Evolutionary conservation across 1,140 invertebrate species (phyloP).

Genomic region (Tenebrio molitor): DNA sequence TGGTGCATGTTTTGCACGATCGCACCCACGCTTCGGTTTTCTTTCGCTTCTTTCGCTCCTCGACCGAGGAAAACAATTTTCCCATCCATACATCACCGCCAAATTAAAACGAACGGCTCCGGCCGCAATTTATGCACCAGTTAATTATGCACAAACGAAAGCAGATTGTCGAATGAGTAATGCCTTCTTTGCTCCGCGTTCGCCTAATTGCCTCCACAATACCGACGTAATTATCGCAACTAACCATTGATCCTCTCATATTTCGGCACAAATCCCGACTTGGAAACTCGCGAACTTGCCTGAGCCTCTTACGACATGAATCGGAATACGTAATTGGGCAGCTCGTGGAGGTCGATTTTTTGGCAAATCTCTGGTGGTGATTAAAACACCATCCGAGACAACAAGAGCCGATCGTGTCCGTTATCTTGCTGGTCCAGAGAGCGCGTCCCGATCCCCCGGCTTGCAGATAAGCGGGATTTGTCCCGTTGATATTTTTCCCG

Average conservation of each 20-base stretch:
- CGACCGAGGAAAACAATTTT: constrained; percentile 31
- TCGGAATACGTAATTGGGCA: constrained; percentile 31
- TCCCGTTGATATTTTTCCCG: constrained; percentile 1
- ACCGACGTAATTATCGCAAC: constrained; percentile 33
- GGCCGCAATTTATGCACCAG: constrained; percentile 51
- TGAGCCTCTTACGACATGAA: constrained; percentile 36
- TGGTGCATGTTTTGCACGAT: constrained; percentile 27
- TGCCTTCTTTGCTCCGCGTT: constrained; percentile 36
- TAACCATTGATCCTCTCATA: constrained; percentile 45
- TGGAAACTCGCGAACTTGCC: constrained; percentile 23
- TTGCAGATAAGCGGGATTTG: constrained; percentile 5
- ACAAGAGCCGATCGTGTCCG: constrained; percentile 10
- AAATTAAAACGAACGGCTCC: constrained; percentile 47
- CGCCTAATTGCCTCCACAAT: constrained; percentile 42
- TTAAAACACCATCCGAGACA: constrained; percentile 15
- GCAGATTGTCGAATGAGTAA: constrained; percentile 54
- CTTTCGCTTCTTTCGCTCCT: background rate
- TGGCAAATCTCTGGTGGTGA: no score
- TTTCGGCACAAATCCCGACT: constrained; percentile 1
- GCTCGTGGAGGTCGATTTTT: no score
- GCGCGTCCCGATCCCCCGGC: background rate
- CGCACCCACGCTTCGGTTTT: background rate
- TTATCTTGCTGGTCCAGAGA: constrained; percentile 2
- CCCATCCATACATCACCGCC: constrained; percentile 15
- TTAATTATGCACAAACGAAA: constrained; percentile 54